Evolutionary conservation across 2,113 vertebrate species (phyloP).

Genomic region (Felis chaus): DNA sequence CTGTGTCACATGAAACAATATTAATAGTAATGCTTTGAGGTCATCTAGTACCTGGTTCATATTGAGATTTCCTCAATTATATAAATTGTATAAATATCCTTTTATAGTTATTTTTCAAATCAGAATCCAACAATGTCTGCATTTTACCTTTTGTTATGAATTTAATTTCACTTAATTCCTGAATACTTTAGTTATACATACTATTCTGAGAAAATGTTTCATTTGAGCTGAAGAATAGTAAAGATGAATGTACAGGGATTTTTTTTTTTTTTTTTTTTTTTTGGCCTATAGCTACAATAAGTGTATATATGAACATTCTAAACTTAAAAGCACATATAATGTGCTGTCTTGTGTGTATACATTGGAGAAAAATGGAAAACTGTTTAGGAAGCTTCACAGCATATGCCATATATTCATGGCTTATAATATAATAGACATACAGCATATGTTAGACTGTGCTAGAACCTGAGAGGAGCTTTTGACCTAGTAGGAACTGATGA

Average conservation of each 20-base stretch:
- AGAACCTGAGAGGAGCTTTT: slow-evolving; percentile 3
- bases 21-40: not conserved
- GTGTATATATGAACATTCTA: not conserved
- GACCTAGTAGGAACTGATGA: not conserved
- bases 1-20: not conserved
- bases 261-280: not conserved
- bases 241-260: not conserved
- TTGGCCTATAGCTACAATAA: not conserved
- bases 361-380: not conserved
- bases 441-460: not conserved
- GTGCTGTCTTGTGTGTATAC: not conserved
- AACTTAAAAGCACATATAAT: not conserved
- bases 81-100: not conserved
- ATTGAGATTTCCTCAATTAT: not conserved
- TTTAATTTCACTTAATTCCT: slow-evolving; percentile 37
- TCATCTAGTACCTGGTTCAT: not conserved
- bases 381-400: not conserved
- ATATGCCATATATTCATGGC: not conserved
- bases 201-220: not conserved
- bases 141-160: slow-evolving; percentile 19
- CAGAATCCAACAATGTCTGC: not conserved
- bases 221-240: slow-evolving; percentile 26
- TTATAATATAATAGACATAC: not conserved
- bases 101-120: slow-evolving; percentile 30
- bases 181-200: not conserved